Evolutionary conservation across 1,140 invertebrate species (phyloP).

Genomic region (Tachypleus tridentatus): DNA sequence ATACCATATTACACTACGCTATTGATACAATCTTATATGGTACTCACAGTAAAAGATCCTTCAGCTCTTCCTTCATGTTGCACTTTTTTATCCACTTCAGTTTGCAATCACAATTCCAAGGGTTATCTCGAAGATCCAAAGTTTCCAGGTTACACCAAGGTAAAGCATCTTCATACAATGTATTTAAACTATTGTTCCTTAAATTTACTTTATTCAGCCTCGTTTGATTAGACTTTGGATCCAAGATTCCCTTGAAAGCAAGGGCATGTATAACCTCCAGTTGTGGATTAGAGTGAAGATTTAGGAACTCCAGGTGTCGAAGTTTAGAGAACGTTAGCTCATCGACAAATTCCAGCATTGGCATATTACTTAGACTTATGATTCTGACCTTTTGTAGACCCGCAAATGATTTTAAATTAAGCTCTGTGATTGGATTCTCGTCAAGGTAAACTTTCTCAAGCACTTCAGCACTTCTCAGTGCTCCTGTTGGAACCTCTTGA

Average conservation of each 20-base stretch:
- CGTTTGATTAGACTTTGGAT: constrained; percentile 7
- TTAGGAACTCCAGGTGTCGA: constrained; percentile 5
- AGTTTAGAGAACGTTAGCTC: constrained; percentile 18
- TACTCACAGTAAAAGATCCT: constrained; percentile 14
- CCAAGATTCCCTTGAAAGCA: constrained; percentile 19
- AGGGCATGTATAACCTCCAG: constrained; percentile 8
- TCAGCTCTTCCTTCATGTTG: constrained; percentile 7
- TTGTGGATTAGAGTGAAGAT: constrained; percentile 15
- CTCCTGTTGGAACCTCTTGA: constrained; percentile 15
- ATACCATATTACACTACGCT: too few species aligned
- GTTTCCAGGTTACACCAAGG: constrained; percentile 9
- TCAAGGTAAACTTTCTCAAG: constrained; percentile 15
- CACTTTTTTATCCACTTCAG: constrained; percentile 22
- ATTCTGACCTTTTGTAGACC: constrained; percentile 12
- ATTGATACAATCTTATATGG: not conserved
- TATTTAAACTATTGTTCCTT: constrained; percentile 5
- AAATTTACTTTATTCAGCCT: constrained; percentile 15
- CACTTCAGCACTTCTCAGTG: constrained; percentile 12
- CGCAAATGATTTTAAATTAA: constrained; percentile 17
- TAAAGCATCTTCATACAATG: not conserved
- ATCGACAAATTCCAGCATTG: constrained; percentile 10
- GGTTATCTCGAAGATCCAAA: constrained; percentile 22
- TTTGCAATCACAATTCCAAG: constrained; percentile 22
- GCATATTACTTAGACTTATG: constrained; percentile 18
- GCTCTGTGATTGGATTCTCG: constrained; percentile 14